Base-by-base conservation (phyloP, 2,888 invertebrate species). In the Ornithoptera priamus region DNA sequence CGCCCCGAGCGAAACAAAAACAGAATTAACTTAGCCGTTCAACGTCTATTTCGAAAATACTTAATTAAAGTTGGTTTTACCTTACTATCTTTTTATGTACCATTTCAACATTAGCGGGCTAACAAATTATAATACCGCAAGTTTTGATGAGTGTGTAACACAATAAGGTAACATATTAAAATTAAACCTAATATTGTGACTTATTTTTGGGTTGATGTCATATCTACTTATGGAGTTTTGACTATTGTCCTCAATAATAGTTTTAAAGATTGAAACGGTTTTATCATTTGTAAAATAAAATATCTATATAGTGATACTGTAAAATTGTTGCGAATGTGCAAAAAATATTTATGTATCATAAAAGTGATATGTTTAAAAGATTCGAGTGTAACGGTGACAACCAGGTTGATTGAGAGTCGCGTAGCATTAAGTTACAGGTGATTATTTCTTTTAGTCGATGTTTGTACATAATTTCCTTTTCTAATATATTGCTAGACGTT, bases 1-100 rank as follows among this genome's bases (percentile, higher is more conserved):
- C 77, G 77, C 75, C 77, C 78, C 80, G 78, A 82, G 81, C 82
- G 81, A 84, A 85, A 88, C 89, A 87, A 90, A 89, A 87, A 83
- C 86, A 80, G 84, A 85, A 82, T 85, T 84, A 84, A 84, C 86
- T 84, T 81, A 80, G 79, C 80, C 75, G 78, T 80, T 79, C 78
- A 57, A 17, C 46, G 42, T 60, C 67, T 63, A 62, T 69, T 64
- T 70, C 70, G 70, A 63, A 63, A 70, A 60, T 74, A 78, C 73
- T 79, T 82, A 83, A 82, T 81, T 82, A 78, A 77, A 79, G 80
- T 81, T 80, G 81, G 69, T 73, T 72, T 71, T 61, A 62, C 50
- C 62, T 68, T 69, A 61, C 50, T 65, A 39, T 59, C 56, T 62
- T 68, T 46, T 72, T 58, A 62, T 66, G 69, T 67, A 64, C 56